These are phyloP conservation scores for Brachyptera risi DNA, from an alignment of 2,888 invertebrate species.

Conservation along the genomic window DNA sequence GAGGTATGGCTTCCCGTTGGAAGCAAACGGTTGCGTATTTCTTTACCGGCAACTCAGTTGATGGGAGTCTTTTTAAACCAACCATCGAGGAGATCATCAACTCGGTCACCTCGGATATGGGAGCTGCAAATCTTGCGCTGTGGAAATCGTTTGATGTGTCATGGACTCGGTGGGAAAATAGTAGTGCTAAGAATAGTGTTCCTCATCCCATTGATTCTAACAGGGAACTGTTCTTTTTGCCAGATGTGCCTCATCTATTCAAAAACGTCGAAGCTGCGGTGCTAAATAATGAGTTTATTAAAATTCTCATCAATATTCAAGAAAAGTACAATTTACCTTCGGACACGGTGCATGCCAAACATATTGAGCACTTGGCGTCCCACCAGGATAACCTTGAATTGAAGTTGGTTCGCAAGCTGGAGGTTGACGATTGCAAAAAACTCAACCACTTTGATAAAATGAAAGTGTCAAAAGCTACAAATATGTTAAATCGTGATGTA, in stretches of 20 bases:
- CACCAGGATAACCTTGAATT: background rate
- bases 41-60: conserved; percentile 35
- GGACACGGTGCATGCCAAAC: conserved; percentile 26
- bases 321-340: conserved; percentile 32
- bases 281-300: conserved; percentile 32
- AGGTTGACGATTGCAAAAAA: conserved; percentile 33
- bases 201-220: conserved; percentile 32
- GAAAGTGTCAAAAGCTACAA: conserved; percentile 34
- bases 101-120: conserved; percentile 37
- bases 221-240: conserved; percentile 31
- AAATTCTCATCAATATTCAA: background rate
- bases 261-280: conserved; percentile 34
- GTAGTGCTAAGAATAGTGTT: background rate
- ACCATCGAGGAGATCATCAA: conserved; percentile 34
- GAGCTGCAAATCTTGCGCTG: conserved; percentile 35
- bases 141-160: conserved; percentile 35
- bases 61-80: conserved; percentile 32
- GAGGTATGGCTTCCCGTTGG: conserved; percentile 36
- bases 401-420: conserved; percentile 1
- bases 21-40: conserved; percentile 38
- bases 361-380: conserved; percentile 28
- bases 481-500: conserved; percentile 32
- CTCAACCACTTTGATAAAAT: conserved; percentile 35
- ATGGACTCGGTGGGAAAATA: too few relatives aligned
- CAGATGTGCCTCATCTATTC: conserved; percentile 34